Conservation (phyloP, 2,797 vertebrate species). For the Octomys mimax region DNA sequence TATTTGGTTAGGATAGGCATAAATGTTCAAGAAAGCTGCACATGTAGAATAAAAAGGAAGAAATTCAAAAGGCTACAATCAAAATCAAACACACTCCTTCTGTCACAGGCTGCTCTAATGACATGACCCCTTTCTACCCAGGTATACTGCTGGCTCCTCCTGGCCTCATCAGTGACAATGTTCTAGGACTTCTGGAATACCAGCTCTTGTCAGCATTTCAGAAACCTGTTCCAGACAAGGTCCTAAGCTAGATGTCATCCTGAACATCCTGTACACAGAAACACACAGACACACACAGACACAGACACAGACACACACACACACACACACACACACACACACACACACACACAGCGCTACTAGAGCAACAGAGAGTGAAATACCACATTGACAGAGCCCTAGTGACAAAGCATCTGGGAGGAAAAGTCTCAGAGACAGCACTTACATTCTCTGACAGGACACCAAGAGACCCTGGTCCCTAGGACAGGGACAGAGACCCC, state of each 20-base stretch:
- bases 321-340: neutral
- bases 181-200: neutral
- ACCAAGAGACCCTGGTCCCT: neutral
- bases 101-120: neutral
- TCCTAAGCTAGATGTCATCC: neutral
- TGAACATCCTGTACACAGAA: neutral
- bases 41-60: constrained; percentile 48
- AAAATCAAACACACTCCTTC: neutral
- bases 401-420: neutral
- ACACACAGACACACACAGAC: no score
- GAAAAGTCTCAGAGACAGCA: neutral
- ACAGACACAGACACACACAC: neutral
- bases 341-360: neutral
- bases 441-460: neutral
- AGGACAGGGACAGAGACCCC: constrained; percentile 1
- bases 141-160: neutral
- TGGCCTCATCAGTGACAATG: neutral
- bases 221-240: neutral
- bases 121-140: constrained; percentile 10
- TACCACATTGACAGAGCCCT: neutral
- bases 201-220: neutral
- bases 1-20: constrained; percentile 23
- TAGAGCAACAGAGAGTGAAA: constrained; percentile 1
- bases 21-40: constrained; percentile 63
- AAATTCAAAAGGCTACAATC: constrained; percentile 8